phyloP scores from a whole-genome alignment of 2,888 invertebrate genomes.

The Epirrhoe tristata region DNA sequence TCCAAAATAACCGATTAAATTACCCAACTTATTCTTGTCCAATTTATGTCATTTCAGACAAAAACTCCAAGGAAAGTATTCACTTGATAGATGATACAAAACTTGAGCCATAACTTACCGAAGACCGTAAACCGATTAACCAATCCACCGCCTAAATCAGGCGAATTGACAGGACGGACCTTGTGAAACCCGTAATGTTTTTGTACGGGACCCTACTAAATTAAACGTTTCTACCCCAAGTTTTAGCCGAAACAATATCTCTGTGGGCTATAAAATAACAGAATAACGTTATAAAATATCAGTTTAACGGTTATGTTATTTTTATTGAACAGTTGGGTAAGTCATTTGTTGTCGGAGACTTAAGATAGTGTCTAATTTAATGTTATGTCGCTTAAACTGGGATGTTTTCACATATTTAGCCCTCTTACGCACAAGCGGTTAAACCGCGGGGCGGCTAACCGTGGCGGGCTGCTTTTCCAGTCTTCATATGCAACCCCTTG shows the following conservation, averaged over 20 bases:
- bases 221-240: slow-evolving; percentile 53
- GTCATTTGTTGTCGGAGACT: slow-evolving; percentile 26
- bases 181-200: slow-evolving; percentile 50
- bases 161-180: slow-evolving; percentile 51
- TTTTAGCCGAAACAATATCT: slow-evolving; percentile 61
- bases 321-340: slow-evolving; percentile 33
- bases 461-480: too few relatives aligned
- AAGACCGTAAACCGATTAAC: slow-evolving; percentile 41
- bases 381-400: background rate
- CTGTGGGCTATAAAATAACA: slow-evolving; percentile 47
- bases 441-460: too few relatives aligned
- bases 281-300: slow-evolving; percentile 55
- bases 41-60: background rate
- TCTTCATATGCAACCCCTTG: too few relatives aligned
- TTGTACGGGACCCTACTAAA: slow-evolving; percentile 53
- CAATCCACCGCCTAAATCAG: slow-evolving; percentile 49
- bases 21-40: background rate
- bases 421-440: too few relatives aligned
- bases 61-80: slow-evolving; percentile 48
- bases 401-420: background rate
- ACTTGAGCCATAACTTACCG: slow-evolving; percentile 36
- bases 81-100: slow-evolving; percentile 39
- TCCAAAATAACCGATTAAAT: background rate
- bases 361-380: slow-evolving; percentile 18
- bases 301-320: slow-evolving; percentile 50